These are phyloP conservation scores for Tenrec ecaudatus DNA, from an alignment of 2,113 vertebrate genomes.

Conservation along the genomic window DNA sequence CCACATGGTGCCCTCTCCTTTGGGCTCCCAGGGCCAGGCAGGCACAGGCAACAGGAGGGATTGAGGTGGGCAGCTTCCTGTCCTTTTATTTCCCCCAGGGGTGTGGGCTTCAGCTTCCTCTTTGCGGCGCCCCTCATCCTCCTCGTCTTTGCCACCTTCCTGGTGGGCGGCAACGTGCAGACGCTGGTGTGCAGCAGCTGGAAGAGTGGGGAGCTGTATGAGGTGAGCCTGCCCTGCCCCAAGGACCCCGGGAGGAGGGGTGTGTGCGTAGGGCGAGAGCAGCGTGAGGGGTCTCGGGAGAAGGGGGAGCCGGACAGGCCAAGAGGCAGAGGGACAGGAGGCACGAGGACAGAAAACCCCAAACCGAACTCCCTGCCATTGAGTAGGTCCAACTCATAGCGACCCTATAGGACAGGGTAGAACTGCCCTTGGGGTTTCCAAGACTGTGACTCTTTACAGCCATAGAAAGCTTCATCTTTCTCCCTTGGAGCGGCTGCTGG, in stretches of 20 bases:
- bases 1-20: background rate
- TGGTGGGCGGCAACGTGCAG: constrained; percentile 89
- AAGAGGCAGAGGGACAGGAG: background rate
- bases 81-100: constrained; percentile 78
- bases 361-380: no score
- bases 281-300: background rate
- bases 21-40: background rate
- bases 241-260: no score
- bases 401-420: no score
- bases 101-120: constrained; percentile 86
- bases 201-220: constrained; percentile 86
- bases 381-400: no score
- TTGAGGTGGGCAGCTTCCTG: background rate
- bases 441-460: no score
- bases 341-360: background rate
- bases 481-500: no score
- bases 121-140: constrained; percentile 89
- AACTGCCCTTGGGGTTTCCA: no score
- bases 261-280: background rate
- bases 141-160: constrained; percentile 87
- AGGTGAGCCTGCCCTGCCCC: constrained; percentile 79
- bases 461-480: no score
- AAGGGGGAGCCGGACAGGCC: background rate
- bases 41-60: background rate
- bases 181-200: constrained; percentile 88